Evolutionary conservation across 1,140 invertebrate genomes (phyloP), one percentile per base, ranked within the genome.

Genomic region (Thaumetopoea pityocampa): DNA sequence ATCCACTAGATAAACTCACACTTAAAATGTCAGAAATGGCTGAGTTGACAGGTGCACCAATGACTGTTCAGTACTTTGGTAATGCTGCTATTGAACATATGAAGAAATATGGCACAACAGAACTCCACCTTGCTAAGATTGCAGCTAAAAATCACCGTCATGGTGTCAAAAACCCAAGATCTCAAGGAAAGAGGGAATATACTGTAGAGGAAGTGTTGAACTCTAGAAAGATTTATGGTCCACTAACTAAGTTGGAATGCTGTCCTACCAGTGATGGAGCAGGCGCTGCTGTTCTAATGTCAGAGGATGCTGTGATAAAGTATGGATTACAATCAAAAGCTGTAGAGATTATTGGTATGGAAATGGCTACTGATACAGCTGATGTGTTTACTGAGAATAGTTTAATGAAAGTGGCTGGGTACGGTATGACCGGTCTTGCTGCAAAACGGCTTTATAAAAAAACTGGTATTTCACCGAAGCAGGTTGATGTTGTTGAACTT

Each of bases 141-240:
- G 98, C 97, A 0, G 93, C 93, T 51, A 99, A 99, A 76, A 99
- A 99, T 85, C 97, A 99, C 80, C 92, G 96, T 55, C 97, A 99
- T 87, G 99, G 97, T 0, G 88, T 90, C 0, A 98, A 99, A 65
- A 99, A 99, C 87, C 97, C 97, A 67, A 94, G 89, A 87, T 97
- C 98, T 0, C 98, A 99, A 72, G 97, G 97, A 65, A 92, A 92
- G 76, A 90, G 94, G 40, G 93, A 95, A 62, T 98, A 98, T 69
- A 91, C 90, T 5, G 79, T 99, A 23, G 92, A 99, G 38, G 90
- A 99, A 79, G 94, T 99, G 35, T 86, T 93, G 70, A 90, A 92
- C 8, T 96, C 97, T 0, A 93, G 94, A 2, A 88, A 88, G 65
- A 90, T 99, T 22, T 95, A 92, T 76, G 95, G 93, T 5, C 95